Evolutionary conservation across 2,797 vertebrate genomes (phyloP), one percentile per base, ranked within the genome.

Genomic region (Acrocephalus scirpaceus): DNA sequence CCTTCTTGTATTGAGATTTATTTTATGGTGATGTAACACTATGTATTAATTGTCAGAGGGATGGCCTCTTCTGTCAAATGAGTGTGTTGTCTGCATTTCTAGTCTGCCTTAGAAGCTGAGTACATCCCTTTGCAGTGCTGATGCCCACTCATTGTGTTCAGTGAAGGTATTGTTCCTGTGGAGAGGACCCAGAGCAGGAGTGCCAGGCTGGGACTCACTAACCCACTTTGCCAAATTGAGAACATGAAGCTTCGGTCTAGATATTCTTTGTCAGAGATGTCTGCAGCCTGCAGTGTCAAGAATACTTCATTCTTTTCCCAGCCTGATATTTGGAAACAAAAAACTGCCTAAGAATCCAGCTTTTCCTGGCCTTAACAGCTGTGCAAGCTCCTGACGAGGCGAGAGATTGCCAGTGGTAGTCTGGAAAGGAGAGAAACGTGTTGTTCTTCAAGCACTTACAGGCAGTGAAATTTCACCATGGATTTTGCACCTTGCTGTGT

Each of bases 161-260:
- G 25, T 51, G 48, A 13, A 19, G 22, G 13, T 16, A 1, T 23
- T 4, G 1, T 17, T 72, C 62, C 34, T 57, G 27, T 57, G 8
- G 1, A 26, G 42, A 66, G 38, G 7, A 22, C 16, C 0, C 0
- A 2, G 19, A 64, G 32, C 44, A 34, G 21, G 21, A 57, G 20
- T 73, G 57, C n/a, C 48, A 50, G 48, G 5, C 42, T 74, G 34
- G 36, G 40, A 36, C 20, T 67, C 10, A 2, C 15, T 26, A 21
- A 1, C 32, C 26, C 51, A 1, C 45, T 77, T 66, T 19, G n/a
- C 36, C 2, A 1, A 47, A 77, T 40, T 38, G 13, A 51, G 36
- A 65, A 18, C 27, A 51, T 30, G 17, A 74, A 56, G 16, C 22
- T 85, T 81, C 47, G 30, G 21, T 77, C 21, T 61, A 14, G 27